phyloP scores from a whole-genome alignment of 1,140 invertebrate species.

The Pectinophora gossypiella region DNA sequence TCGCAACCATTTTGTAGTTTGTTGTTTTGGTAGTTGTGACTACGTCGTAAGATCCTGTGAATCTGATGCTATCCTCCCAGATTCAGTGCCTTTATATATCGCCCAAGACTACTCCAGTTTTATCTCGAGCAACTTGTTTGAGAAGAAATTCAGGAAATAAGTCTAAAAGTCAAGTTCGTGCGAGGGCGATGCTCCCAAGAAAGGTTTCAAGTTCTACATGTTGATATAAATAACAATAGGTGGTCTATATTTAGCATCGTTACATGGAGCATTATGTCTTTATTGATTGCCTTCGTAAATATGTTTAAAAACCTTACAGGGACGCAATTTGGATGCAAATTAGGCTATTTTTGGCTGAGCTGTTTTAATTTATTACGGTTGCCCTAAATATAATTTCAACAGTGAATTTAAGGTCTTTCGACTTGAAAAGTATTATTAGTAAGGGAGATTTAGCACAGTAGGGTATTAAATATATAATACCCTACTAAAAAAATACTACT shows the following conservation, averaged over 20 bases:
- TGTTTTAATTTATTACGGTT: no score
- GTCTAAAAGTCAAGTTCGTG: constrained; percentile 58
- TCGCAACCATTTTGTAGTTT: constrained; percentile 13
- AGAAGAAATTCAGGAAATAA: constrained; percentile 58
- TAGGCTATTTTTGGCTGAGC: background rate
- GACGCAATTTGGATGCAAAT: background rate
- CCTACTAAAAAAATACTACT: no score
- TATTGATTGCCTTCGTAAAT: background rate
- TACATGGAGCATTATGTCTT: background rate
- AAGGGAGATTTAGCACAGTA: no score
- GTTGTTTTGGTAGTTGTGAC: constrained; percentile 10
- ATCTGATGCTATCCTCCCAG: constrained; percentile 5
- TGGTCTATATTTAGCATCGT: background rate
- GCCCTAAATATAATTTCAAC: no score
- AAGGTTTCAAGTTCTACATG: constrained; percentile 20
- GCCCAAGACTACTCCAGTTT: constrained; percentile 31
- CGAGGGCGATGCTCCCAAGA: constrained; percentile 38
- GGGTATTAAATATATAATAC: no score
- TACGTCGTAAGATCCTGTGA: constrained; percentile 8
- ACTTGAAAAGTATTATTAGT: no score
- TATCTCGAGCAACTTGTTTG: constrained; percentile 39
- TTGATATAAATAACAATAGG: constrained; percentile 3
- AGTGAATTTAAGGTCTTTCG: no score
- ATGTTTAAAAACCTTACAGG: background rate
- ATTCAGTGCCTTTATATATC: constrained; percentile 8